These are phyloP conservation scores for Ophioderma brevispina DNA, from an alignment of 35 echinoderm and acorn worm genomes.

Conservation along the genomic window DNA sequence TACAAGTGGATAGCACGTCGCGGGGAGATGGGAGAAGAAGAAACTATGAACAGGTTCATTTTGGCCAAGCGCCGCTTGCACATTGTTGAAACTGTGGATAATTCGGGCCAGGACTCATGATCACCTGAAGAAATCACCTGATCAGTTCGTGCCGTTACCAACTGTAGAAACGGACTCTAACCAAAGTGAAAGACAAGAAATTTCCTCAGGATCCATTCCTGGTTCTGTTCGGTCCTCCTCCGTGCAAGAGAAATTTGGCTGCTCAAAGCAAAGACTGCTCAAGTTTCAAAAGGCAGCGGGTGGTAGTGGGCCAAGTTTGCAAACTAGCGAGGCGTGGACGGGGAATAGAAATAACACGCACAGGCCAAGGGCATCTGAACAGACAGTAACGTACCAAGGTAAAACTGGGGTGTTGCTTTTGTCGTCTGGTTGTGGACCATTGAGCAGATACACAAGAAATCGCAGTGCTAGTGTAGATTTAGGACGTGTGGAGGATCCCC, in stretches of 20 bases:
- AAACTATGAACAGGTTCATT: neutral
- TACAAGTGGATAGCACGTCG: neutral
- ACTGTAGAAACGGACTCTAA: neutral
- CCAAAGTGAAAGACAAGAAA: neutral
- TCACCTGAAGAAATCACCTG: neutral
- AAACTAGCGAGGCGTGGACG: conserved; percentile 11
- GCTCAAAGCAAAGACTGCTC: neutral
- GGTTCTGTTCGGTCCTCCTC: too few relatives aligned
- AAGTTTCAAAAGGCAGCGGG: neutral
- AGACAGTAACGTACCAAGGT: neutral
- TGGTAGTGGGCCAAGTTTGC: conserved; percentile 2
- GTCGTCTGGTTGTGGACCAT: neutral
- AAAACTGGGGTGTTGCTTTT: neutral
- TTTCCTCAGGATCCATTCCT: neutral
- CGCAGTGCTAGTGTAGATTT: neutral
- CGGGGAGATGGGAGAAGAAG: neutral
- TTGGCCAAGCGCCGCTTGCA: neutral
- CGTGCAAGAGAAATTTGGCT: neutral
- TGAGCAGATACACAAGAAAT: neutral
- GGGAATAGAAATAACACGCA: neutral
- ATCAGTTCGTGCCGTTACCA: neutral
- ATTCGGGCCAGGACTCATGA: neutral
- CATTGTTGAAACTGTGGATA: neutral
- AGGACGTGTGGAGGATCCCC: neutral
- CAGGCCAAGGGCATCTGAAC: neutral